A percentile compares a stretch with the other conserved stretches of the same genome.
These are phyloP conservation scores for Gambusia yucatana DNA, from an alignment of 2,797 vertebrate genomes.

Conservation along the genomic window DNA sequence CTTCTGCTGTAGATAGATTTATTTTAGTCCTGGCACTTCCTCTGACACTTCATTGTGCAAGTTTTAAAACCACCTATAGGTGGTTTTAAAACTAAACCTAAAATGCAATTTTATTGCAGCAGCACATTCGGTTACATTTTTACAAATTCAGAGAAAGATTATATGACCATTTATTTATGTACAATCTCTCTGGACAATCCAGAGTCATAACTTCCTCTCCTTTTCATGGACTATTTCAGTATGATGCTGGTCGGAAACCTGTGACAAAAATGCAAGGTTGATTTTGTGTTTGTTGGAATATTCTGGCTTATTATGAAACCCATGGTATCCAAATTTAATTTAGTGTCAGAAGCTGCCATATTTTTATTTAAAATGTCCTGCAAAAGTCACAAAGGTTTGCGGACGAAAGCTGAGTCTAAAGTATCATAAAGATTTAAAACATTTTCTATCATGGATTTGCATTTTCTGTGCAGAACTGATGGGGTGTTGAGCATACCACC, in stretches of 20 bases:
- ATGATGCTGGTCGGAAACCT: not conserved
- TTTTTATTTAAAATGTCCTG: not conserved
- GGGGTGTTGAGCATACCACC: not conserved
- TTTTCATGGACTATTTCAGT: not conserved
- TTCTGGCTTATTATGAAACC: not conserved
- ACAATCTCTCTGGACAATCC: not conserved
- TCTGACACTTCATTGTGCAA: not conserved
- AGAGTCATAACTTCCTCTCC: not conserved
- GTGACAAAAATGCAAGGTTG: not conserved
- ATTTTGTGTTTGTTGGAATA: not conserved
- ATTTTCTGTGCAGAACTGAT: conserved; percentile 38
- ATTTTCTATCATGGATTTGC: conserved; percentile 60
- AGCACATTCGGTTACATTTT: not conserved
- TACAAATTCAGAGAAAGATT: not conserved
- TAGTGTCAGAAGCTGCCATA: not conserved
- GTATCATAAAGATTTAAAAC: conserved; percentile 38
- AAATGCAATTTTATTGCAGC: not conserved
- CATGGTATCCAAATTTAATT: not conserved
- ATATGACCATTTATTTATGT: not conserved
- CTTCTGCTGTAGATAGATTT: not conserved
- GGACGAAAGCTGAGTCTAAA: not conserved
- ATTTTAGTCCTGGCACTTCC: not conserved
- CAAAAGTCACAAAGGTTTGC: not conserved
- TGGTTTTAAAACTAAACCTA: not conserved
- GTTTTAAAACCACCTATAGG: too few relatives aligned